Evolutionary conservation across 37 sponge, comb jelly and placozoan species (phyloP), one percentile per base, ranked within the genome.

Genomic region (Diacarnus erythraeanus): DNA sequence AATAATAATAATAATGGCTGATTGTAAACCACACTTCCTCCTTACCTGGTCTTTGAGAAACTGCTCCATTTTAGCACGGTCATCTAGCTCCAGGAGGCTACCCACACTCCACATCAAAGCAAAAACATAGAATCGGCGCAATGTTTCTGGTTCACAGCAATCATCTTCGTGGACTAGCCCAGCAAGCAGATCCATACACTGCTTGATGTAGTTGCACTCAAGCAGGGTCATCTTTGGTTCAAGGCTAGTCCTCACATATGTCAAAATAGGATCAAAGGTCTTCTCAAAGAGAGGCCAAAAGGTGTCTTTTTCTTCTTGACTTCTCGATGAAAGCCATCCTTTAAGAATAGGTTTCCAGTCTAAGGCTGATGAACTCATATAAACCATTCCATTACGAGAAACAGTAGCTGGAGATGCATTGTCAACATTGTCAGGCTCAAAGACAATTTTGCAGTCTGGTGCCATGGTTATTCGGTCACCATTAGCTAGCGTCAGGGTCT

Each of bases 21-120:
- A n/a, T n/a, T n/a, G n/a, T n/a, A n/a, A n/a, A n/a, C n/a, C n/a
- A n/a, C n/a, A n/a, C 6, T 12, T 15, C 64, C 30, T 12, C 27
- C 47, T 42, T 34, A 76, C 80, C 57, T 82, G 76, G 35, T 89
- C 67, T 20, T 39, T 18, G 31, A 98, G 56, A 79, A 89, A 95
- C 29, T 65, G 83, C 75, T 98, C 90, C 88, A 98, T 77, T 79
- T 93, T 95, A 37, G 90, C 85, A 77, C 99, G 73, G 59, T 93
- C 94, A 1, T 93, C 90, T 42, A 98, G 74, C 81, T 98, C 99
- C 71, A 95, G 80, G 0, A 95, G 67, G 23, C 96, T 96, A 12
- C 99, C 99, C 34, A 98, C 78, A 79, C 99, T 95, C 99, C 99
- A 98, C 99, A 98, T 98, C n/a, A 98, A 54, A 27, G 94, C 80